phyloP scores from a whole-genome alignment of 2,888 invertebrate genomes.

The Sinotaia quadrata region DNA sequence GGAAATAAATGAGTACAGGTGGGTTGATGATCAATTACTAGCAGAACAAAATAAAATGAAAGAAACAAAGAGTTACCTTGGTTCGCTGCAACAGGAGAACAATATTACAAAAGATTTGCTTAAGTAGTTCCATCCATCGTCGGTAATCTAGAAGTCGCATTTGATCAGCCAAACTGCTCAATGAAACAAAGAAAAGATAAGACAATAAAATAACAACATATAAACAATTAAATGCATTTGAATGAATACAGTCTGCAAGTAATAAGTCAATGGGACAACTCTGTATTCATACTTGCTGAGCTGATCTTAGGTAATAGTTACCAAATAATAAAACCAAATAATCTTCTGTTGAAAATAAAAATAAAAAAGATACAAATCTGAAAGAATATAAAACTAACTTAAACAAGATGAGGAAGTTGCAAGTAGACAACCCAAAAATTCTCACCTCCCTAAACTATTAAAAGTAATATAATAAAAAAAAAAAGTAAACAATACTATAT shows the following conservation, averaged over 20 bases:
- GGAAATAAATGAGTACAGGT: too few species aligned
- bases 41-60: too few species aligned
- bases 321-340: neutral
- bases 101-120: conserved; percentile 79
- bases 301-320: neutral
- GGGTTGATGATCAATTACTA: too few species aligned
- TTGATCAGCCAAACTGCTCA: conserved; percentile 76
- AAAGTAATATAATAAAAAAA: too few species aligned
- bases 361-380: too few species aligned
- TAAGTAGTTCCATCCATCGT: conserved; percentile 81
- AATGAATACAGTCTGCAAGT: too few species aligned
- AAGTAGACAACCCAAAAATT: neutral
- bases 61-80: too few species aligned
- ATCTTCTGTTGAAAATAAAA: too few species aligned
- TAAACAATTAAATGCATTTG: neutral
- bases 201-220: neutral
- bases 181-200: neutral
- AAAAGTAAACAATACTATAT: neutral
- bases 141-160: conserved; percentile 78
- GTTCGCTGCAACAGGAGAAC: conserved; percentile 83
- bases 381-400: too few species aligned
- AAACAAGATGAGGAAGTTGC: neutral
- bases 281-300: neutral
- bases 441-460: too few species aligned
- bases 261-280: neutral